Percentiles rank a stretch among this genome's conserved stretches.
phyloP scores from a whole-genome alignment of 2,888 invertebrate genomes.

The Drosophila bunnanda region DNA sequence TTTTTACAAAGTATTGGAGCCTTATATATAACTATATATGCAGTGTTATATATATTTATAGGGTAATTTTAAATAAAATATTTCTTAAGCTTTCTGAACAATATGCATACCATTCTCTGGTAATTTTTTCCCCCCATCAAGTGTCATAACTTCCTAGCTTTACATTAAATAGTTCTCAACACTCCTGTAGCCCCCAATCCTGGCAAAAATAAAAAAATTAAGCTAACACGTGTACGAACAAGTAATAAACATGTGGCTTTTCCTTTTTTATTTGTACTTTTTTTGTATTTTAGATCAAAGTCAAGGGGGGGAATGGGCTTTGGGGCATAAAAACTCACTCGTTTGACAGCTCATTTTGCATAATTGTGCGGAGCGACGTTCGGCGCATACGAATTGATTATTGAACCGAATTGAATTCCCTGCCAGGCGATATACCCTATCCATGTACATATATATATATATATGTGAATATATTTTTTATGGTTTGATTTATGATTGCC shows the following conservation, averaged over 20 bases:
- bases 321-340: constrained; percentile 17
- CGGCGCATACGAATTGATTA: constrained; percentile 74
- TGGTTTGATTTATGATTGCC: constrained; percentile 76
- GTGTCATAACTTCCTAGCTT: too few species aligned
- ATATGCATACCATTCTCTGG: too few species aligned
- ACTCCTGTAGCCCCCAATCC: not conserved
- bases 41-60: too few species aligned
- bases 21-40: too few species aligned
- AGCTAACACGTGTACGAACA: constrained; percentile 2
- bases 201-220: not conserved
- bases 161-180: too few species aligned
- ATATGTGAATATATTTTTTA: constrained; percentile 53
- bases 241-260: constrained; percentile 14
- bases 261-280: not conserved
- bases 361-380: constrained; percentile 47
- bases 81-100: too few species aligned
- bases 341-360: constrained; percentile 70
- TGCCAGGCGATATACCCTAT: constrained; percentile 6
- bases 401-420: constrained; percentile 62
- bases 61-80: too few species aligned
- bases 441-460: constrained; percentile 9
- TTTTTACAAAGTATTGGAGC: too few species aligned
- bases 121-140: too few species aligned
- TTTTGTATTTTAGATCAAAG: constrained; percentile 5
- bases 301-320: not conserved